Percentiles rank a stretch among this genome's conserved stretches.
These are phyloP conservation scores for Dione vanillae DNA, from an alignment of 2,888 invertebrate genomes.

Conservation along the genomic window DNA sequence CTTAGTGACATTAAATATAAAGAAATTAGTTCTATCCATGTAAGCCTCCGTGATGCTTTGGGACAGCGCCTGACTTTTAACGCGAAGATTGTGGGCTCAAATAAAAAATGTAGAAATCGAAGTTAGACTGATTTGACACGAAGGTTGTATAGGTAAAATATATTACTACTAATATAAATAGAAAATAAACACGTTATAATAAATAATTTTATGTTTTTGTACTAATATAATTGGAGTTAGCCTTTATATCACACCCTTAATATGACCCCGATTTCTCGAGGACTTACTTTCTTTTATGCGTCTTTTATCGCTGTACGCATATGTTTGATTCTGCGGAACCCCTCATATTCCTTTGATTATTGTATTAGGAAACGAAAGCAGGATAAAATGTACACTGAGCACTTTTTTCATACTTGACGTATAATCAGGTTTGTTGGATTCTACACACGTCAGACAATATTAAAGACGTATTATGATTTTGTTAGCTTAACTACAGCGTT, in stretches of 20 bases:
- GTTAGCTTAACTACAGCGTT: too few relatives aligned
- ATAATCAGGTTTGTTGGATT: slow-evolving; percentile 38
- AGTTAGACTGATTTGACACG: too few relatives aligned
- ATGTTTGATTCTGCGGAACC: slow-evolving; percentile 74
- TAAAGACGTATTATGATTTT: background rate
- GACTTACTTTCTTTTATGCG: slow-evolving; percentile 70
- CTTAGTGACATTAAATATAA: too few relatives aligned
- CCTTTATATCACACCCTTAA: slow-evolving; percentile 57
- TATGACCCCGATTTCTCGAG: slow-evolving; percentile 61
- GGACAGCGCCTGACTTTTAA: too few relatives aligned
- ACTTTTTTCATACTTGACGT: slow-evolving; percentile 74
- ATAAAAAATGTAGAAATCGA: too few relatives aligned
- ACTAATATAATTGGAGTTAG: slow-evolving; percentile 37
- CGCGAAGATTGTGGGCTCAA: too few relatives aligned
- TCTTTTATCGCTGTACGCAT: slow-evolving; percentile 76
- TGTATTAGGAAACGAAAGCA: slow-evolving; percentile 76
- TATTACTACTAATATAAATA: too few relatives aligned
- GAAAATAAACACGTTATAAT: too few relatives aligned
- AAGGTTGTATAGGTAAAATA: too few relatives aligned
- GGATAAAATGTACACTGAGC: slow-evolving; percentile 70
- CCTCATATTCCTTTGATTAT: slow-evolving; percentile 83
- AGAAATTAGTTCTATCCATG: too few relatives aligned
- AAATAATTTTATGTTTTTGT: slow-evolving; percentile 4
- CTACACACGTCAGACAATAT: slow-evolving; percentile 25
- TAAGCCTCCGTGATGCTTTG: too few relatives aligned